Percentiles rank a stretch among this genome's conserved stretches.
Conservation (phyloP, 2,888 invertebrate genomes). For the Zele albiditarsus region DNA sequence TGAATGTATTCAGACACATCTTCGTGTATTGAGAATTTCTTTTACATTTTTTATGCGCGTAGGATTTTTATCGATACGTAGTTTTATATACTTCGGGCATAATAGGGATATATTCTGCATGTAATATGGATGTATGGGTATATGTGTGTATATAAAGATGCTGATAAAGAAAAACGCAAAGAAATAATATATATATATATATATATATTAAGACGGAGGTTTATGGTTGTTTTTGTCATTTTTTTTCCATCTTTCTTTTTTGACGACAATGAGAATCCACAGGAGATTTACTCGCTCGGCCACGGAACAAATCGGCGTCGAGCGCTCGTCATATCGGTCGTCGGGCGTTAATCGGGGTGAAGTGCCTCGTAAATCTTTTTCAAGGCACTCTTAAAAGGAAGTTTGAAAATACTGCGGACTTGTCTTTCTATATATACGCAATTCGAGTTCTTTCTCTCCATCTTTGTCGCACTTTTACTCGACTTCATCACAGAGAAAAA, state of each 20-base stretch:
- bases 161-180: background rate
- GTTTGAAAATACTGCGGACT: conserved; percentile 38
- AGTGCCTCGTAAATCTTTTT: conserved; percentile 51
- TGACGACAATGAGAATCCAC: conserved; percentile 33
- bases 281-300: conserved; percentile 36
- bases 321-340: conserved; percentile 46
- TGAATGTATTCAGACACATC: conserved; percentile 45
- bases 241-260: conserved; percentile 1
- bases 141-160: too few species aligned
- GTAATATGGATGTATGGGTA: background rate
- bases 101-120: background rate
- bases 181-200: conserved; percentile 40
- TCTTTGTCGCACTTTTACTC: background rate
- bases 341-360: conserved; percentile 48
- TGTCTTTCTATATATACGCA: conserved; percentile 22
- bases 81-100: background rate
- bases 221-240: conserved; percentile 11
- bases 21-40: too few species aligned
- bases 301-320: conserved; percentile 31
- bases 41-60: background rate
- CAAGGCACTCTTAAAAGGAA: conserved; percentile 40
- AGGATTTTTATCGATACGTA: background rate
- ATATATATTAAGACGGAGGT: conserved; percentile 46
- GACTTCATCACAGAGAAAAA: background rate
- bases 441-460: background rate